These are phyloP conservation scores for Lepidocyrtoides sp. DNA, from an alignment of 2,888 invertebrate species.

Conservation along the genomic window DNA sequence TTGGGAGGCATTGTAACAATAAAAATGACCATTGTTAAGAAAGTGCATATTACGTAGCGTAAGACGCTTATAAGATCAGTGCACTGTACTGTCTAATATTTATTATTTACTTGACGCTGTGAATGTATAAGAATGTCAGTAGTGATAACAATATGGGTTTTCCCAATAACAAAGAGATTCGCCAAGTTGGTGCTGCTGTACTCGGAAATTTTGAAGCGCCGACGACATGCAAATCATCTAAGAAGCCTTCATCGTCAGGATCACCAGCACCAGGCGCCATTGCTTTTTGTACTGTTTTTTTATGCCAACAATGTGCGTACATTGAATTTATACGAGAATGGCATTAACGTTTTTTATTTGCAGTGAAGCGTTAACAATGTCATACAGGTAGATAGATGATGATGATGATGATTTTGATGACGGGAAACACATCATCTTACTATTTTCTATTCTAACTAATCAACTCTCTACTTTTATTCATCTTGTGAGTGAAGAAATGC, in stretches of 20 bases:
- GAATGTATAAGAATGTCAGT: constrained; percentile 40
- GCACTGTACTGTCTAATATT: background rate
- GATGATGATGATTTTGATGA: too few species aligned
- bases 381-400: background rate
- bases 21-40: constrained; percentile 41
- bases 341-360: too few species aligned
- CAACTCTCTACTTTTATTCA: background rate
- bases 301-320: too few species aligned
- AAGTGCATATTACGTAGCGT: background rate
- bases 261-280: constrained; percentile 15
- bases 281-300: background rate
- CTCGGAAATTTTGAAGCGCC: constrained; percentile 61
- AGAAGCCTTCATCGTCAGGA: constrained; percentile 24
- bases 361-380: background rate
- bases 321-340: too few species aligned
- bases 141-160: constrained; percentile 69
- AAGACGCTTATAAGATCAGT: constrained; percentile 1
- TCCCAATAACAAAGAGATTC: constrained; percentile 49
- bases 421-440: too few species aligned
- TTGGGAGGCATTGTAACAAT: background rate
- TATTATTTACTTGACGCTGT: background rate
- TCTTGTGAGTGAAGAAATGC: constrained; percentile 2
- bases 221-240: constrained; percentile 71
- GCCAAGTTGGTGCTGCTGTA: constrained; percentile 40
- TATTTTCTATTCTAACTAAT: background rate